phyloP scores from a whole-genome alignment of 2,797 vertebrate genomes.

The Pitangus sulphuratus region DNA sequence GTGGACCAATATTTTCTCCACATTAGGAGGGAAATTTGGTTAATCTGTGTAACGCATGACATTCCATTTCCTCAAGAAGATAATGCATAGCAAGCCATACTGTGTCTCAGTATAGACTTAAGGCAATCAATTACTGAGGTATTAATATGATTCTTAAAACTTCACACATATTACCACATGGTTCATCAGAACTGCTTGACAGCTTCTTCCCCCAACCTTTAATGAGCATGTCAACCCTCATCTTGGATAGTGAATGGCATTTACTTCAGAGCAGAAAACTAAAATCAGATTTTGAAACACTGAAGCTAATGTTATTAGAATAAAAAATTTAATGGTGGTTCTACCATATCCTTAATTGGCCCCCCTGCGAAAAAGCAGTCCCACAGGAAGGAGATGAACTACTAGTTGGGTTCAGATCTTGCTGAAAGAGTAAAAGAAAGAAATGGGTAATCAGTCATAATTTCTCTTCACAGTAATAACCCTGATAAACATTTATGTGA shows the following conservation, averaged over 20 bases:
- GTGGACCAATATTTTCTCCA: background rate
- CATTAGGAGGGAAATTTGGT: background rate
- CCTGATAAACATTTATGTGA: background rate
- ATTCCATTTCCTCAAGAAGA: background rate
- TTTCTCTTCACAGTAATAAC: background rate
- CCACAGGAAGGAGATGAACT: background rate
- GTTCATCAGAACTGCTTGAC: background rate
- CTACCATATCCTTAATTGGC: background rate
- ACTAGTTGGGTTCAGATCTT: background rate
- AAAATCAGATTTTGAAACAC: background rate
- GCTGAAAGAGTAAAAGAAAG: background rate
- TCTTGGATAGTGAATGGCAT: background rate
- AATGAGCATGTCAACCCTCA: background rate
- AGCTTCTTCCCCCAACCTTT: background rate
- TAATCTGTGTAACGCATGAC: background rate
- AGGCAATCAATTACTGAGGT: background rate
- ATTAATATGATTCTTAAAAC: conserved; percentile 17
- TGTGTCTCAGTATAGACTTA: background rate
- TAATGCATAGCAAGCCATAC: background rate
- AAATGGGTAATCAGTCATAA: background rate
- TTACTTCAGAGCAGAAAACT: background rate
- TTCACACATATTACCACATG: background rate
- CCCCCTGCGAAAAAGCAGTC: background rate
- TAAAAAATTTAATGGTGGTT: background rate
- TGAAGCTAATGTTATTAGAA: background rate